Evolutionary conservation across 2,113 vertebrate genomes (phyloP), one percentile per base, ranked within the genome.

Genomic region (Trematomus loennbergii): DNA sequence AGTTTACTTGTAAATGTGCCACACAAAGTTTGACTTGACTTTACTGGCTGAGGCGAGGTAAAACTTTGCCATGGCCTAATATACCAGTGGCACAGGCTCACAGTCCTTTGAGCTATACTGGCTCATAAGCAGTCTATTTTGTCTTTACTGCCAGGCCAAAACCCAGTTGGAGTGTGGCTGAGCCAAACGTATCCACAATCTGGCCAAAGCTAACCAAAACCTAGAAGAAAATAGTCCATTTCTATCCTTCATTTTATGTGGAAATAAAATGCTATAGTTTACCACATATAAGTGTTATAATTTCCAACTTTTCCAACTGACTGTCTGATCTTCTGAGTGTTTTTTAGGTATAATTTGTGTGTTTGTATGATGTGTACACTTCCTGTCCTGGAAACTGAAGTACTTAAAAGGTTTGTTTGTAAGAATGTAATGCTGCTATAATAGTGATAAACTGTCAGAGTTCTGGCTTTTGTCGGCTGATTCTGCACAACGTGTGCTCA

Each of bases 111-210:
- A 87, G 89, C 79, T 77, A 3, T 6, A 9, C 75, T 90, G 89
- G 88, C 88, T 79, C 58, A 52, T 22, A 50, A 78, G 70, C 81
- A 65, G 65, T 74, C 70, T 88, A 65, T 70, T 48, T 70, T 75
- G 81, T 90, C 87, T 90, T 81, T 92, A 59, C 48, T 70, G 52
- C n/a, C 16, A 57, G 81, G 87, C 88, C 91, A 92, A 85, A 85
- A 82, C 69, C 71, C 84, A 61, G 67, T 63, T 40, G 49, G 49
- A 79, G 62, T 85, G 79, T 81, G 69, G 77, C 75, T 0, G 72
- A 83, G 89, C 87, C 83, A 87, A 85, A 81, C 67, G 58, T 70
- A 65, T 59, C 46, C 64, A 67, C 73, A 81, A 49, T 40, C 74
- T 77, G 85, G 57, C 65, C 68, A 53, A 75, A 79, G 50, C 76